phyloP scores from a whole-genome alignment of 2,113 vertebrate species.

The Hyperoodon ampullatus region DNA sequence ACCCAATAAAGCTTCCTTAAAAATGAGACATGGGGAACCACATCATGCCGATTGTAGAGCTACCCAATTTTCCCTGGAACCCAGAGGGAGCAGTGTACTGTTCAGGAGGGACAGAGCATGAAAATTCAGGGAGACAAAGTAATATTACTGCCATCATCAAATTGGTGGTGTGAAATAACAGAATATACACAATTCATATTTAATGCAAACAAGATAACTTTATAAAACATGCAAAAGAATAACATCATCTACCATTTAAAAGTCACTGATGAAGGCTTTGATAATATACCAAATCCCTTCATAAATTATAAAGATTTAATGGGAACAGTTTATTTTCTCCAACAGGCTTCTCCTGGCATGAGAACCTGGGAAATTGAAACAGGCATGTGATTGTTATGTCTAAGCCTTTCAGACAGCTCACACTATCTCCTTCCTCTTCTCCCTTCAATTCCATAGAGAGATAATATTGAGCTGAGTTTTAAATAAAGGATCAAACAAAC shows the following conservation, averaged over 20 bases:
- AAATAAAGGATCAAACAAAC: neutral
- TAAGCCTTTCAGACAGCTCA: neutral
- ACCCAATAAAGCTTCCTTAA: slow-evolving; percentile 81
- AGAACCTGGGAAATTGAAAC: neutral
- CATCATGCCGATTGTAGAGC: slow-evolving; percentile 66
- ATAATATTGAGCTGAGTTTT: neutral
- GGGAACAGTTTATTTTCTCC: slow-evolving; percentile 59
- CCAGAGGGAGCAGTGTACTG: slow-evolving; percentile 61
- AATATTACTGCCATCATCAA: slow-evolving; percentile 64
- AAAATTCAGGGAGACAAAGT: slow-evolving; percentile 64
- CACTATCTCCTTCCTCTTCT: neutral
- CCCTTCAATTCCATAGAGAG: neutral
- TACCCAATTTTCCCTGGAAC: slow-evolving; percentile 78
- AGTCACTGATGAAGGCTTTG: slow-evolving; percentile 29
- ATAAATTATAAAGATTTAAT: slow-evolving; percentile 62
- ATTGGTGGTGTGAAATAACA: slow-evolving; percentile 74
- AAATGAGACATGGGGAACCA: slow-evolving; percentile 79
- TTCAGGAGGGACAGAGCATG: slow-evolving; percentile 31
- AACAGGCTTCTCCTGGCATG: slow-evolving; percentile 29
- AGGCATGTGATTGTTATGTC: neutral
- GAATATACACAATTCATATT: slow-evolving; percentile 59
- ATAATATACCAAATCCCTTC: slow-evolving; percentile 59
- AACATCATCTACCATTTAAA: slow-evolving; percentile 58
- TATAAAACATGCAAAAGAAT: slow-evolving; percentile 68
- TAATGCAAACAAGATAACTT: slow-evolving; percentile 78